A percentile compares a stretch with the other conserved stretches of the same genome.
Evolutionary conservation across 2,113 vertebrate genomes (phyloP).

Genomic region (Holacanthus passer): DNA sequence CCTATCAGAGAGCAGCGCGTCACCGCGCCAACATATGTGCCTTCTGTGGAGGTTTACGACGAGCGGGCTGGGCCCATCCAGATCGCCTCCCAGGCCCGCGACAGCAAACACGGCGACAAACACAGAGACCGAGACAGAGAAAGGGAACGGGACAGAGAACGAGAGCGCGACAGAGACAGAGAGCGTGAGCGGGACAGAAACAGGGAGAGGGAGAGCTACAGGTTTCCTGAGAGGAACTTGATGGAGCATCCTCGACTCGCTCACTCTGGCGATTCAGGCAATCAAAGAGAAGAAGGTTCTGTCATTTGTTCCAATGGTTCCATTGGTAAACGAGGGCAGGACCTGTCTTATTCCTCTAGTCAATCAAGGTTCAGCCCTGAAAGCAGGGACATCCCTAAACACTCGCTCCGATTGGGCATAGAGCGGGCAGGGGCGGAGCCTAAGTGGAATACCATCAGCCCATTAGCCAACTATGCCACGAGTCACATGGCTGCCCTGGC

Average conservation of each 20-base stretch:
- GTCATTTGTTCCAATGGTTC: slow-evolving; percentile 91
- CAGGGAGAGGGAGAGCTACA: slow-evolving; percentile 79
- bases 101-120: slow-evolving; percentile 84
- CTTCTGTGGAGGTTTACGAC: slow-evolving; percentile 95
- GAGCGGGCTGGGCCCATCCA: slow-evolving; percentile 93
- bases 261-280: slow-evolving; percentile 83
- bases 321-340: slow-evolving; percentile 85
- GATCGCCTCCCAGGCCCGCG: slow-evolving; percentile 93
- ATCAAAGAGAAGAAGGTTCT: slow-evolving; percentile 91
- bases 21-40: slow-evolving; percentile 95
- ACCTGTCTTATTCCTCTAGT: slow-evolving; percentile 80
- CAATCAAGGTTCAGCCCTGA: slow-evolving; percentile 87
- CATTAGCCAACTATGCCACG: slow-evolving; percentile 91
- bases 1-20: slow-evolving; percentile 92
- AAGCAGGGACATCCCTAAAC: slow-evolving; percentile 87
- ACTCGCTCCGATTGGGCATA: slow-evolving; percentile 84
- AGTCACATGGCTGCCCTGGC: slow-evolving; percentile 94
- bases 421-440: slow-evolving; percentile 86
- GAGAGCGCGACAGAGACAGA: slow-evolving; percentile 50
- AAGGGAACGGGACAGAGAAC: slow-evolving; percentile 83
- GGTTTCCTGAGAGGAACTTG: slow-evolving; percentile 81
- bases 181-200: slow-evolving; percentile 82
- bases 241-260: slow-evolving; percentile 79
- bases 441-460: slow-evolving; percentile 94
- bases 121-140: slow-evolving; percentile 87